Evolutionary conservation across 2,113 vertebrate species (phyloP), one percentile per base, ranked within the genome.

Genomic region (Coptodon bakossiorum): DNA sequence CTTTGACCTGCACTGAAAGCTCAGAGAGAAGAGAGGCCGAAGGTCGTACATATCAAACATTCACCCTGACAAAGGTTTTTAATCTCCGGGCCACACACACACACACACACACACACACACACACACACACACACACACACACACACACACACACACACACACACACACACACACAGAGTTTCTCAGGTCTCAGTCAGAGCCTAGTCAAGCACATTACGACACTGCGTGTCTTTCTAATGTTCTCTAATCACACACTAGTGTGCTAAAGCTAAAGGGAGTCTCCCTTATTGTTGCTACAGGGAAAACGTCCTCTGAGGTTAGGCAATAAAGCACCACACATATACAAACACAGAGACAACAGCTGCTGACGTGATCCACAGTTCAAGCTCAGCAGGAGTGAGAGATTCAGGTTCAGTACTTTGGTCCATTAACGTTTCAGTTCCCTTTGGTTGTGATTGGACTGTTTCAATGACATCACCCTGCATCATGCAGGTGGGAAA

Each of bases 1-100:
- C 90, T 91, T 84, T 91, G 85, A 82, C 68, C 83, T 38, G 31
- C 79, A 34, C 24, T 17, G 17, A 80, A 19, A 24, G 22, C 22
- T 73, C 93, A 93, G 90, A 93, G 91, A 66, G 91, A 85, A 88
- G 79, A 45, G 68, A 73, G 14, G 24, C 9, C 14, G 14, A 76
- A 76, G 71, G 43, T 29, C 6, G 14, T 6, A 45, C 40, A 73
- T 73, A 48, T 29, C 22, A 48, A 17, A 73, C 22, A 45, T 45
- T 22, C n/a, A 73, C 1, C 22, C 68, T 73, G 68, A 76, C 68
- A 48, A 48, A 45, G 10, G 53, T 17, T 24, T 56, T 56, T 24
- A 7, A 24, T 24, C 53, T 24, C 5, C 6, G 43, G 43, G 40
- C 5, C 40, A 13, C 5, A 6, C 40, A 43, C 40, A 43, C 40